phyloP scores from a whole-genome alignment of 2,797 vertebrate species.

The Syndactyla subalaris region DNA sequence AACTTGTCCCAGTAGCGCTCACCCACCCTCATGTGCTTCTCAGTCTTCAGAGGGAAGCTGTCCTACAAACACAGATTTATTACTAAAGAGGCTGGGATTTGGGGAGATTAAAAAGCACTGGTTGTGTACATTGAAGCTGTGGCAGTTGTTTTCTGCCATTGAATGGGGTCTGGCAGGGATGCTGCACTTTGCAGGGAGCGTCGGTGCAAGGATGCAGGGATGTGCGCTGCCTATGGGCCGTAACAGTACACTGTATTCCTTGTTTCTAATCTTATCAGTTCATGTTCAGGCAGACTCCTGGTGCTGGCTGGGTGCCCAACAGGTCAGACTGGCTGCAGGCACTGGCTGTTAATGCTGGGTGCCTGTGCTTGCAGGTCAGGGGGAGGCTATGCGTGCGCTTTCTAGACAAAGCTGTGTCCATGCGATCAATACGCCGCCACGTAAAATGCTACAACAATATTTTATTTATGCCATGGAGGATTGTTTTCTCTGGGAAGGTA shows the following conservation, averaged over 20 bases:
- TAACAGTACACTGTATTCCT: not conserved
- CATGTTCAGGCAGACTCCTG: not conserved
- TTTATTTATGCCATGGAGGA: not conserved
- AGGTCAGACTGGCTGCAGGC: not conserved
- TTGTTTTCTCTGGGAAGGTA: not conserved
- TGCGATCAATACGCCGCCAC: not conserved
- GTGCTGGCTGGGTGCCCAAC: conserved; percentile 7
- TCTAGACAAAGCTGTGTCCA: not conserved
- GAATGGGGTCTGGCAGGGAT: not conserved
- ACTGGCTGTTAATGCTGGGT: not conserved
- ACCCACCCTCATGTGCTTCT: not conserved
- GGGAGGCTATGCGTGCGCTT: not conserved
- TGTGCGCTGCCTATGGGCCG: not conserved
- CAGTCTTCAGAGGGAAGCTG: not conserved
- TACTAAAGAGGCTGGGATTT: not conserved
- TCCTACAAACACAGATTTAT: not conserved
- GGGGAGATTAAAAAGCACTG: not conserved
- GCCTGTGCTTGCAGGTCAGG: not conserved
- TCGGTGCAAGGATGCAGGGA: rapidly evolving
- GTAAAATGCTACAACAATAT: not conserved
- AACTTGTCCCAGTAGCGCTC: not conserved
- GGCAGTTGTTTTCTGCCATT: not conserved
- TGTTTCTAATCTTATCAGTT: conserved; percentile 31
- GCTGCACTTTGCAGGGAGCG: rapidly evolving
- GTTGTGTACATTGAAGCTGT: not conserved